phyloP scores from a whole-genome alignment of 2,113 vertebrate genomes.

The chimpanzee (Pan troglodytes) region NHGRI_mPanTro3-v2.1_pri NC_072398.2:221714001-221714500 shows the following conservation, averaged over 20 bases:
- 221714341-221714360: not conserved
- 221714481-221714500: constrained; percentile 28
- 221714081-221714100: not conserved
- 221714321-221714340: not conserved
- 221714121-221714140: not conserved
- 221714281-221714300: not conserved
- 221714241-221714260: not conserved
- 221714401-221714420: not conserved
- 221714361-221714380: not conserved
- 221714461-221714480: not conserved
- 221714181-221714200: not conserved
- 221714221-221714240: not conserved
- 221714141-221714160: constrained; percentile 12
- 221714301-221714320: not conserved
- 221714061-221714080: not conserved
- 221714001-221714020: not conserved
- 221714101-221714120: constrained; percentile 4
- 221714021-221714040: not conserved
- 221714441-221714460: not conserved
- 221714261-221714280: constrained; percentile 27
- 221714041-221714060: not conserved
- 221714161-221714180: not conserved
- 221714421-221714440: not conserved
- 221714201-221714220: not conserved
- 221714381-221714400: not conserved